phyloP scores from a whole-genome alignment of 1,140 invertebrate species.

The Apis florea region DNA sequence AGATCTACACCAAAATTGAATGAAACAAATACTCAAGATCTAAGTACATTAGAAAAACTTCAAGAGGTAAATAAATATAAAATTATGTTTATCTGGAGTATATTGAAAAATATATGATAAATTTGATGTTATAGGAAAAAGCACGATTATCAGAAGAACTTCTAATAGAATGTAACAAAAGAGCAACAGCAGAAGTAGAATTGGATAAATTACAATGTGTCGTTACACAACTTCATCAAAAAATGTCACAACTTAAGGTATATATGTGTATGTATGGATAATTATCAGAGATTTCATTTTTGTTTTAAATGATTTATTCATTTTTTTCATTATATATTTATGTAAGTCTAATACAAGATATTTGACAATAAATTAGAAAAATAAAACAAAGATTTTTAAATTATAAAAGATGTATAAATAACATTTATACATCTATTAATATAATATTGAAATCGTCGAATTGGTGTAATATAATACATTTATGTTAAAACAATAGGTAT shows the following conservation, averaged over 20 bases:
- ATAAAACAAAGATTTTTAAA: background rate
- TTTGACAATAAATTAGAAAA: too few species aligned
- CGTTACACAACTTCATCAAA: constrained; percentile 67
- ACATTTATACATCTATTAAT: too few species aligned
- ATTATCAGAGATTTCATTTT: too few species aligned
- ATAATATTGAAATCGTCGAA: too few species aligned
- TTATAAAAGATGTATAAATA: background rate
- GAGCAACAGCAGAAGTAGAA: constrained; percentile 63
- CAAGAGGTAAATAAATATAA: constrained; percentile 64
- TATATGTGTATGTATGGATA: background rate
- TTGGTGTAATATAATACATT: too few species aligned
- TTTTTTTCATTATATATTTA: too few species aligned
- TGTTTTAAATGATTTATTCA: too few species aligned
- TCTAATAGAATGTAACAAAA: constrained; percentile 65
- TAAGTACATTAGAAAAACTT: constrained; percentile 64
- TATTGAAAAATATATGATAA: background rate
- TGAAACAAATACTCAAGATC: constrained; percentile 45
- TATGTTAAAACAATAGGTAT: background rate
- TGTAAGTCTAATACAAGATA: too few species aligned
- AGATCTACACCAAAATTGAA: constrained; percentile 48
- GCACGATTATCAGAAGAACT: constrained; percentile 63
- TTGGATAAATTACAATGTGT: constrained; percentile 64
- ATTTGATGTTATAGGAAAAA: constrained; percentile 63
- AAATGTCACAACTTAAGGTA: constrained; percentile 73
- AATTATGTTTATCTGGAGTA: background rate